Conservation (phyloP, 35 echinoderm and acorn worm genomes). For the Holothuria glaberrima region DNA sequence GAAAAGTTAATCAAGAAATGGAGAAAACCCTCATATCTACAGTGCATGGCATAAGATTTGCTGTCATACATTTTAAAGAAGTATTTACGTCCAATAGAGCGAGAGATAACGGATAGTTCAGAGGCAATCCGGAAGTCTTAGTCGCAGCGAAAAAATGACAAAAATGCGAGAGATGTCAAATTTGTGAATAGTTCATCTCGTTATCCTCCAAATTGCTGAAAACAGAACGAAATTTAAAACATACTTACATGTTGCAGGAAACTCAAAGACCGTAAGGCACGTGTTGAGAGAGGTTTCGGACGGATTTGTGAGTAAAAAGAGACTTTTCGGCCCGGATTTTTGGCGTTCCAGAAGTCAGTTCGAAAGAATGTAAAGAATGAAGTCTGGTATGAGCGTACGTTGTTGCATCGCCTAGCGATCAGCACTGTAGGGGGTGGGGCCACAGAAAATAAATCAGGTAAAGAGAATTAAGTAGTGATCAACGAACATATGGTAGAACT, state of each 20-base stretch:
- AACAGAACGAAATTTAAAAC: constrained; percentile 66
- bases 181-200: constrained; percentile 63
- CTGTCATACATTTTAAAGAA: no score
- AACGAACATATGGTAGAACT: constrained; percentile 8
- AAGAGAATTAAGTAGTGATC: constrained; percentile 95
- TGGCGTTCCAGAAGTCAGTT: constrained; percentile 96
- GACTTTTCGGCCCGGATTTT: constrained; percentile 98
- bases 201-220: constrained; percentile 54
- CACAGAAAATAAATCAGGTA: constrained; percentile 66
- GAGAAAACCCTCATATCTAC: no score
- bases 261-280: constrained; percentile 91
- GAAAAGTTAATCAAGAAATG: no score
- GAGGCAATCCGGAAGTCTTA: constrained; percentile 95
- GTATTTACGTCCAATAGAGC: no score
- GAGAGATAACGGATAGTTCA: constrained; percentile 35
- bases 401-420: constrained; percentile 89
- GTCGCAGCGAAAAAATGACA: constrained; percentile 98
- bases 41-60: no score
- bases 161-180: constrained; percentile 99
- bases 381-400: constrained; percentile 94
- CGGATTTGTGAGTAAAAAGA: constrained; percentile 89
- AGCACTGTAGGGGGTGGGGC: constrained; percentile 99
- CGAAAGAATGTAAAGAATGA: constrained; percentile 99
- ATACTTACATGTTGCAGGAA: constrained; percentile 78
- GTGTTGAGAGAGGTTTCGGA: constrained; percentile 61